Evolutionary conservation across 2,113 vertebrate species (phyloP).

Genomic region (Henicopernis longicauda): DNA sequence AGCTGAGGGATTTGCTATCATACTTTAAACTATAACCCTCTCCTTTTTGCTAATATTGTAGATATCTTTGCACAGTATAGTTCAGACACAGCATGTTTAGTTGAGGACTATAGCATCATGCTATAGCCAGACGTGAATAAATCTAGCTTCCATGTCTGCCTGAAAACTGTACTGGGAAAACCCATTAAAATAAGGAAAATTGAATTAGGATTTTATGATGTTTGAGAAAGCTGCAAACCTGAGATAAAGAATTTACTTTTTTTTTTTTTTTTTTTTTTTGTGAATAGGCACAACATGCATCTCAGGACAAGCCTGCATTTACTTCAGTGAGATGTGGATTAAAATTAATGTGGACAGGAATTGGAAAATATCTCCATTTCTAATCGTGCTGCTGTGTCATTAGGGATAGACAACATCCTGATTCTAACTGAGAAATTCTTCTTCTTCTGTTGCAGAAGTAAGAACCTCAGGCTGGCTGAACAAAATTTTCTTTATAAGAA

Average conservation of each 20-base stretch:
- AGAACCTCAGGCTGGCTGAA: slow-evolving; percentile 27
- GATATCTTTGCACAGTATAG: background rate
- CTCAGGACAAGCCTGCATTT: background rate
- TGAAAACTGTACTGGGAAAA: slow-evolving; percentile 2
- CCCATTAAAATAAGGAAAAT: slow-evolving; percentile 40
- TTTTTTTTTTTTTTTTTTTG: background rate
- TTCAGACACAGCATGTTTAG: background rate
- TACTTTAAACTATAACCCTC: background rate
- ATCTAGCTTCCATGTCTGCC: background rate
- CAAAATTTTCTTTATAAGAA: slow-evolving; percentile 30
- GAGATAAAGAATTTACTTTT: slow-evolving; percentile 28
- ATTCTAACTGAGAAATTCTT: slow-evolving; percentile 53
- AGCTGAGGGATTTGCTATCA: background rate
- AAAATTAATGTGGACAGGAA: background rate
- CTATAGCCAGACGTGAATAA: background rate
- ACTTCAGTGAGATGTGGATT: background rate
- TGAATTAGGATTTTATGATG: slow-evolving; percentile 36
- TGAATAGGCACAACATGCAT: background rate
- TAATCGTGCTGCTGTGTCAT: background rate
- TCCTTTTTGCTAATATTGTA: background rate
- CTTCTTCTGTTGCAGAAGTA: slow-evolving; percentile 47
- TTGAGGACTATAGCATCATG: background rate
- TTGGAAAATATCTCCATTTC: slow-evolving; percentile 8
- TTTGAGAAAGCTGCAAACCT: slow-evolving; percentile 42
- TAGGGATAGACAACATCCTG: slow-evolving; percentile 4